Evolutionary conservation across 2,797 vertebrate species (phyloP).

Genomic region (Balearica regulorum): DNA sequence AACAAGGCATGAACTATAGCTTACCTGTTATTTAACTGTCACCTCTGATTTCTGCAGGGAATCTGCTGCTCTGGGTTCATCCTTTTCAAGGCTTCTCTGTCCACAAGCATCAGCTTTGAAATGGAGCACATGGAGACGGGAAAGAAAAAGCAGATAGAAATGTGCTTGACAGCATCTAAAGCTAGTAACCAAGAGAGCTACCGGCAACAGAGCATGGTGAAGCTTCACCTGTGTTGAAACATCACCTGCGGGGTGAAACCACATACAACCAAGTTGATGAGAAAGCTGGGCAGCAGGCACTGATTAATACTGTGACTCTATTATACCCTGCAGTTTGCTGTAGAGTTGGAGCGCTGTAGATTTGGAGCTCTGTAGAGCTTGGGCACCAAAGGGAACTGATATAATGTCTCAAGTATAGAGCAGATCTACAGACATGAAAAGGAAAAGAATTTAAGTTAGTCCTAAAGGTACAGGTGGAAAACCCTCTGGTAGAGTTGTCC

Average conservation of each 20-base stretch:
- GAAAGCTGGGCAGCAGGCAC: neutral
- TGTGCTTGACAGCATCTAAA: rapidly evolving
- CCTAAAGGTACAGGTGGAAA: neutral
- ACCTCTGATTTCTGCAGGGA: neutral
- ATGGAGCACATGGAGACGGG: neutral
- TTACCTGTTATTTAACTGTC: neutral
- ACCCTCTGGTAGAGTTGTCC: neutral
- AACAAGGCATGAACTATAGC: neutral
- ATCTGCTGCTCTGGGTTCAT: neutral
- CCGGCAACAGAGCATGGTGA: neutral
- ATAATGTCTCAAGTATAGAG: neutral
- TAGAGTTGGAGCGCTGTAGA: neutral
- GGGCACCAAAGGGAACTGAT: neutral
- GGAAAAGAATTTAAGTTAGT: neutral
- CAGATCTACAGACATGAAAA: neutral
- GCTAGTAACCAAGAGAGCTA: neutral
- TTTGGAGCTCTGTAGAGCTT: neutral
- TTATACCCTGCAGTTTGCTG: neutral
- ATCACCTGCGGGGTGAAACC: neutral
- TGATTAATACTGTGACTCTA: neutral
- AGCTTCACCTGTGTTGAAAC: neutral
- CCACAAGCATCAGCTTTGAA: neutral
- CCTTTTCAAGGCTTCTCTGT: neutral
- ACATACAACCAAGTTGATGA: neutral
- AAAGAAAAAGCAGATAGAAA: neutral